Evolutionary conservation across 2,888 invertebrate genomes (phyloP), one percentile per base, ranked within the genome.

Genomic region (Drosophila pegasa): DNA sequence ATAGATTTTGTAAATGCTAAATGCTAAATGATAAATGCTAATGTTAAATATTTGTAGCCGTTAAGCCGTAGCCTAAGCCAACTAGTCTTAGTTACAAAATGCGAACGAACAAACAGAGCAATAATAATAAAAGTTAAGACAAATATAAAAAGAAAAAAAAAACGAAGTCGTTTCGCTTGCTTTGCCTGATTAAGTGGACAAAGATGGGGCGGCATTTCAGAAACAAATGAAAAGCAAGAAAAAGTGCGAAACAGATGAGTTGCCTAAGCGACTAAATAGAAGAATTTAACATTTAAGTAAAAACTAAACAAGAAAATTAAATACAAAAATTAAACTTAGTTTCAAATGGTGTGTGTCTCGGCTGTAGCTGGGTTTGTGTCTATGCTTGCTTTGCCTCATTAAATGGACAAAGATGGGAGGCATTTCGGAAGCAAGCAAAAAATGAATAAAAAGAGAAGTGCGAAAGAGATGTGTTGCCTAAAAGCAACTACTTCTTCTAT

Each of bases 81-180:
- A 80, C 83, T 84, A 84, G 83, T 84, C 83, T 84, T 80, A 83
- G 77, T 85, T 80, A 84, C 83, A 84, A 85, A 74, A 82, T 75
- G 71, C 82, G 83, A 76, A 69, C 77, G 68, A 85, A 74, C 71
- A 80, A 83, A 82, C 66, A 74, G 50, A 72, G 62, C 76, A 64
- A 80, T 54, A 78, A 80, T 54, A 78, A 78, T 75, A 68, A 80
- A 74, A 68, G 66, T 62, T 67, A 82, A 85, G 71, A 80, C 64
- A 80, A 80, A 82, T 64, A 60, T 22, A 65, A 75, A 77, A 59
- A 56, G 35, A 41, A 3, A 25, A 25, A 3, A 25, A 25, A 3
- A 43, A 43, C 43, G n/a, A 43, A 45, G 25, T 50, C n/a, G 20
- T 31, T 57, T 52, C n/a, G 41, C 20, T 50, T 40, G 20, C 38